Evolutionary conservation across 2,888 invertebrate species (phyloP).

Genomic region (Meloe dianella): DNA sequence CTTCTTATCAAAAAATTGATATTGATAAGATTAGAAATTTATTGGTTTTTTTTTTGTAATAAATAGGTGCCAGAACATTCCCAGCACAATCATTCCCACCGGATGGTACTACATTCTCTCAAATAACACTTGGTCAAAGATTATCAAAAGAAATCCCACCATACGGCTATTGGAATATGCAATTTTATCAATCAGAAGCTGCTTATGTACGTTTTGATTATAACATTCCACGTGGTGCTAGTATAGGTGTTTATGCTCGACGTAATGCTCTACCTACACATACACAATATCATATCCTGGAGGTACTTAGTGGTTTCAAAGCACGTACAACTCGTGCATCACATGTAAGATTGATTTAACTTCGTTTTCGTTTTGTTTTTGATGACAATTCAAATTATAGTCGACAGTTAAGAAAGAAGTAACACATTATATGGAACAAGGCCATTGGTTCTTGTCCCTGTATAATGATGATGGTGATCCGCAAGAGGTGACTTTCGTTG

Average conservation of each 20-base stretch:
- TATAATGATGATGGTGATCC: constrained; percentile 95
- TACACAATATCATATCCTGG: constrained; percentile 95
- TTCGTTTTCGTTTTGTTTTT: constrained; percentile 13
- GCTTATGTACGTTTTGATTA: constrained; percentile 95
- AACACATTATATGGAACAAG: constrained; percentile 93
- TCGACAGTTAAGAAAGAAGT: constrained; percentile 90
- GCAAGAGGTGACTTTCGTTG: constrained; percentile 84
- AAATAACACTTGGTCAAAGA: constrained; percentile 86
- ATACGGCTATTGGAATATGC: constrained; percentile 97
- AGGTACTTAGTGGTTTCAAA: constrained; percentile 89
- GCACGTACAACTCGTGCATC: constrained; percentile 83
- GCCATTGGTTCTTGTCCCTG: constrained; percentile 94
- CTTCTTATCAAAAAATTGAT: constrained; percentile 8
- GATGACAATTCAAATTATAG: constrained; percentile 56
- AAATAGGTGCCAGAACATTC: constrained; percentile 81
- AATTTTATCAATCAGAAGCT: constrained; percentile 93
- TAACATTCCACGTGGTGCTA: constrained; percentile 87
- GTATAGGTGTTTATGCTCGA: constrained; percentile 93
- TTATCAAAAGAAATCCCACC: constrained; percentile 89
- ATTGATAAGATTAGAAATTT: background rate
- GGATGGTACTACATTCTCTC: constrained; percentile 90
- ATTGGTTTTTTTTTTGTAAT: background rate
- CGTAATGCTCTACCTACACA: constrained; percentile 94
- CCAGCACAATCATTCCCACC: constrained; percentile 91
- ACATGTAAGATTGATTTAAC: constrained; percentile 69